Conservation (phyloP, 2,797 vertebrate genomes). For the Acipenser oxyrinchus region DNA sequence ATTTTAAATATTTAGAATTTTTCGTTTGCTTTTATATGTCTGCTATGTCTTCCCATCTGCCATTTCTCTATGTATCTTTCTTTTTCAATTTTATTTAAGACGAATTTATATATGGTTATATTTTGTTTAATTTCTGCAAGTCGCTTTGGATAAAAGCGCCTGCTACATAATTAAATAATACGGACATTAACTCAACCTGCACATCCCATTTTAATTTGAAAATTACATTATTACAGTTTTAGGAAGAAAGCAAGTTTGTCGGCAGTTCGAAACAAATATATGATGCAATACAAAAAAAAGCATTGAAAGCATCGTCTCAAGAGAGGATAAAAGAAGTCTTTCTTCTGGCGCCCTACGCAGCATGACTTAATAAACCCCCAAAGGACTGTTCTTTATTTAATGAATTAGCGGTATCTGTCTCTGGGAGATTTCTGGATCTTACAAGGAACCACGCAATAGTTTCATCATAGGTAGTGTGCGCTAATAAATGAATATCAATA, state of each 20-base stretch:
- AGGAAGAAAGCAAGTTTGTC: neutral
- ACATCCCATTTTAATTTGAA: too few relatives aligned
- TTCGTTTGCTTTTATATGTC: too few relatives aligned
- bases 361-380: conserved; percentile 47
- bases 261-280: conserved; percentile 3
- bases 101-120: too few relatives aligned
- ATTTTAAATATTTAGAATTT: too few relatives aligned
- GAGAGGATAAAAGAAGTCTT: conserved; percentile 11
- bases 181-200: too few relatives aligned
- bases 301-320: conserved; percentile 31
- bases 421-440: conserved; percentile 21
- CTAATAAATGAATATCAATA: conserved; percentile 7
- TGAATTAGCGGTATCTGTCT: conserved; percentile 34
- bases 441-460: conserved; percentile 29
- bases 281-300: conserved; percentile 47
- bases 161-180: too few relatives aligned
- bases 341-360: conserved; percentile 16
- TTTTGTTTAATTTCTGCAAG: too few relatives aligned
- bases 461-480: conserved; percentile 47
- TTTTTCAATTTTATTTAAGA: too few relatives aligned
- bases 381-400: conserved; percentile 36
- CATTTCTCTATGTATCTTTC: too few relatives aligned
- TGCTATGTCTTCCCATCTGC: too few relatives aligned
- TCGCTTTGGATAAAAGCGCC: too few relatives aligned
- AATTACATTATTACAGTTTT: too few relatives aligned